Evolutionary conservation across 2,113 vertebrate genomes (phyloP).

Genomic region (Corythornis madagascariensis): DNA sequence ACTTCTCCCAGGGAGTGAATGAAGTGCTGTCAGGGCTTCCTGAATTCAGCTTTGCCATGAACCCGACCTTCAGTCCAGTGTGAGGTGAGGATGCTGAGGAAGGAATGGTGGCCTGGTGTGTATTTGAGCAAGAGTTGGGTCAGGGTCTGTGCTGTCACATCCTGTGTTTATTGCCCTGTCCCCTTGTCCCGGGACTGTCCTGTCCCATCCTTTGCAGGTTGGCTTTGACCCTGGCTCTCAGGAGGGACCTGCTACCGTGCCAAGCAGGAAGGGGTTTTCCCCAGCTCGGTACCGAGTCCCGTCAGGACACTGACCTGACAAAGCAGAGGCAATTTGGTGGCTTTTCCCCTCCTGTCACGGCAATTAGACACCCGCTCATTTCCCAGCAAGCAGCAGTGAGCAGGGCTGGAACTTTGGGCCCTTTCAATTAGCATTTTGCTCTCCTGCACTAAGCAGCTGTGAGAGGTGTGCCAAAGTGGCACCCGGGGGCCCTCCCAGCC

Average conservation of each 20-base stretch:
- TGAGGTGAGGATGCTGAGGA: background rate
- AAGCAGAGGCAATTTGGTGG: rapidly evolving
- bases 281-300: rapidly evolving
- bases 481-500: background rate
- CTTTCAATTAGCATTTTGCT: background rate
- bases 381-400: background rate
- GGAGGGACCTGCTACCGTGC: rapidly evolving
- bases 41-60: background rate
- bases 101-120: background rate
- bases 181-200: background rate
- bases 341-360: background rate
- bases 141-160: rapidly evolving
- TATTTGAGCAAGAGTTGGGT: background rate
- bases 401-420: background rate
- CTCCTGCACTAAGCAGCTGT: background rate
- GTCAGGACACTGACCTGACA: rapidly evolving
- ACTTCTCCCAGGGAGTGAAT: background rate
- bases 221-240: background rate
- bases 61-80: background rate
- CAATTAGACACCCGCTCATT: background rate
- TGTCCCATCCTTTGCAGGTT: background rate
- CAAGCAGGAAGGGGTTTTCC: background rate
- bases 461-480: background rate
- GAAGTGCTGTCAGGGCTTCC: background rate
- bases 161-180: background rate